Conservation (phyloP, 35 echinoderm and acorn worm genomes). For the Diadema setosum region DNA sequence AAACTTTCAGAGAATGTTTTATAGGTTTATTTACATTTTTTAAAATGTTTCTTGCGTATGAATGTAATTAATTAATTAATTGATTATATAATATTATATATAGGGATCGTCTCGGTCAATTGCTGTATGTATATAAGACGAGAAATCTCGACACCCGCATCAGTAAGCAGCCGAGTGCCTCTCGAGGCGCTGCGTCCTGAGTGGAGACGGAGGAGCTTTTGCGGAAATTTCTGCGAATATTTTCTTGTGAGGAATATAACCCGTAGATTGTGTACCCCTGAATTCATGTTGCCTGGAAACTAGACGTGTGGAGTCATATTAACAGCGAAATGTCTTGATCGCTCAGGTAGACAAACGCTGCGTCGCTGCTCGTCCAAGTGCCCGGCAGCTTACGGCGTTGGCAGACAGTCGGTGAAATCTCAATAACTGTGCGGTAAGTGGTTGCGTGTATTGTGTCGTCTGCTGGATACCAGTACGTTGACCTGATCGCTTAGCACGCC, state of each 20-base stretch:
- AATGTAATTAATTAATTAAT: neutral
- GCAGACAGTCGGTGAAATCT: neutral
- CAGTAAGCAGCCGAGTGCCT: neutral
- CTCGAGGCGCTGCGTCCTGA: too few species aligned
- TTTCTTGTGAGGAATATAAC: neutral
- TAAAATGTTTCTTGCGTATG: neutral
- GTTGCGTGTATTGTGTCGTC: neutral
- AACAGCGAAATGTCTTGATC: constrained; percentile 14
- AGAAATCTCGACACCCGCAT: neutral
- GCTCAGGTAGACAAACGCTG: constrained; percentile 18
- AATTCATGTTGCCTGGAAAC: constrained; percentile 17
- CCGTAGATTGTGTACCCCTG: neutral
- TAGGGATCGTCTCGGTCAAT: neutral
- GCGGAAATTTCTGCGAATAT: neutral
- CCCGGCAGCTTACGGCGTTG: neutral
- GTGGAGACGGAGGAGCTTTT: neutral
- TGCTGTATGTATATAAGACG: neutral
- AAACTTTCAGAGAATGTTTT: too few species aligned
- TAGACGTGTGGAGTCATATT: constrained; percentile 22
- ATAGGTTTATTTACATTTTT: neutral
- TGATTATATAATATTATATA: constrained; percentile 17
- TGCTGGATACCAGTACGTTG: neutral
- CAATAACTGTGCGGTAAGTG: neutral
- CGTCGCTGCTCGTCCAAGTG: neutral
- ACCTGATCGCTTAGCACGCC: neutral